phyloP scores from a whole-genome alignment of 1,140 invertebrate species.

The Rhysida immarginata region DNA sequence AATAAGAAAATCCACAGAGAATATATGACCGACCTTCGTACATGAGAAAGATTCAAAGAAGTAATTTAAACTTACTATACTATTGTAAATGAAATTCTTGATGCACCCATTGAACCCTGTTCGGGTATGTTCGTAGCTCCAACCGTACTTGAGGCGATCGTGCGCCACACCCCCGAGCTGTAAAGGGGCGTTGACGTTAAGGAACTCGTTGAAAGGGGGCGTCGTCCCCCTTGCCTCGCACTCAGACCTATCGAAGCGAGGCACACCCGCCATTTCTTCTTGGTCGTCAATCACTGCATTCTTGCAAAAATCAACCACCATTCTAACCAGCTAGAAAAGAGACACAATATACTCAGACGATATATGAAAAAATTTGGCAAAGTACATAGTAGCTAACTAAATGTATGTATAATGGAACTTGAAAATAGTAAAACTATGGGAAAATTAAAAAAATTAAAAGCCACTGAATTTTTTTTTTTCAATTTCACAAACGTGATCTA shows the following conservation, averaged over 20 bases:
- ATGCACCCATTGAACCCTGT: conserved; percentile 91
- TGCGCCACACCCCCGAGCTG: conserved; percentile 83
- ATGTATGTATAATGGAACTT: no score
- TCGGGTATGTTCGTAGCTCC: conserved; percentile 68
- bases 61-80: conserved; percentile 40
- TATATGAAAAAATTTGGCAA: no score
- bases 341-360: no score
- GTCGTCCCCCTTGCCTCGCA: conserved; percentile 79
- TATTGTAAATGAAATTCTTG: conserved; percentile 86
- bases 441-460: no score
- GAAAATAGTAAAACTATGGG: no score
- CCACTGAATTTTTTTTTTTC: no score
- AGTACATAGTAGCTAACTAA: no score
- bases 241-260: conserved; percentile 61
- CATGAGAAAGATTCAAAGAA: background rate
- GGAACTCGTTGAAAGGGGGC: conserved; percentile 87
- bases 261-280: conserved; percentile 61
- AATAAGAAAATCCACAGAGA: conserved; percentile 6
- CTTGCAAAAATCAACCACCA: conserved; percentile 83
- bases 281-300: conserved; percentile 68
- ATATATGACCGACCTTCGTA: background rate
- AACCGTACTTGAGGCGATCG: conserved; percentile 72
- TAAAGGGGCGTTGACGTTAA: conserved; percentile 88
- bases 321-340: conserved; percentile 43
- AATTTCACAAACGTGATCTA: no score